phyloP scores from a whole-genome alignment of 2,888 invertebrate genomes.

The Onthophagus sagittarius region DNA sequence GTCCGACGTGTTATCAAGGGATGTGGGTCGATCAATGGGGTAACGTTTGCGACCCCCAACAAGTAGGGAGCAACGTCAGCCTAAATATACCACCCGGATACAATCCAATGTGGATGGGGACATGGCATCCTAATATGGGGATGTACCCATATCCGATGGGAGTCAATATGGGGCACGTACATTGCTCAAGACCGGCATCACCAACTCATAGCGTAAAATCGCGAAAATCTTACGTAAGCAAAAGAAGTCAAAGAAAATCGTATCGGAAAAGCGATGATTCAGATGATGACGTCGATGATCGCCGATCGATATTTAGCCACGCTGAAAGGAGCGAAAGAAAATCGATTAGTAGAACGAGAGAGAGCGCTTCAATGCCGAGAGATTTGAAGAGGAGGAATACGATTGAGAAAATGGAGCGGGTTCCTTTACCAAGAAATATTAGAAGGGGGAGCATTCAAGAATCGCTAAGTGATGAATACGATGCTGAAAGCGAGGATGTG shows the following conservation, averaged over 20 bases:
- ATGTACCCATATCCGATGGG: slow-evolving; percentile 40
- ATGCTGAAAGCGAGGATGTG: slow-evolving; percentile 36
- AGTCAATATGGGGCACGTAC: slow-evolving; percentile 47
- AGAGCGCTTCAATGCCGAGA: slow-evolving; percentile 40
- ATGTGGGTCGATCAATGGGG: slow-evolving; percentile 45
- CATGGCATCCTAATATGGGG: slow-evolving; percentile 44
- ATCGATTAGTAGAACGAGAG: slow-evolving; percentile 33
- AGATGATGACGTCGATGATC: slow-evolving; percentile 47
- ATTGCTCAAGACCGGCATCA: slow-evolving; percentile 62
- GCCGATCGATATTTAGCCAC: slow-evolving; percentile 44
- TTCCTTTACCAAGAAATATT: slow-evolving; percentile 32
- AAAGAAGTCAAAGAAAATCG: slow-evolving; percentile 49
- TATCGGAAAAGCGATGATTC: slow-evolving; percentile 50
- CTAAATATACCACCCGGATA: slow-evolving; percentile 49
- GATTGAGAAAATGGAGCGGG: slow-evolving; percentile 24
- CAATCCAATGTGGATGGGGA: slow-evolving; percentile 50
- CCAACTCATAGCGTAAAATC: slow-evolving; percentile 68
- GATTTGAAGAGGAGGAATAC: slow-evolving; percentile 34
- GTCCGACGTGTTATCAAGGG: slow-evolving; percentile 53
- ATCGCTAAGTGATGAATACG: slow-evolving; percentile 37
- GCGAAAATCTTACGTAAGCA: slow-evolving; percentile 62
- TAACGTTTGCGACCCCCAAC: slow-evolving; percentile 38
- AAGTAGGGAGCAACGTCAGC: slow-evolving; percentile 55
- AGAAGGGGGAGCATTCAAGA: slow-evolving; percentile 32
- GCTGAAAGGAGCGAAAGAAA: slow-evolving; percentile 36